A percentile compares a stretch with the other conserved stretches of the same genome.
These are phyloP conservation scores for Chymomyza fuscimana DNA, from an alignment of 2,888 invertebrate species.

Conservation along the genomic window DNA sequence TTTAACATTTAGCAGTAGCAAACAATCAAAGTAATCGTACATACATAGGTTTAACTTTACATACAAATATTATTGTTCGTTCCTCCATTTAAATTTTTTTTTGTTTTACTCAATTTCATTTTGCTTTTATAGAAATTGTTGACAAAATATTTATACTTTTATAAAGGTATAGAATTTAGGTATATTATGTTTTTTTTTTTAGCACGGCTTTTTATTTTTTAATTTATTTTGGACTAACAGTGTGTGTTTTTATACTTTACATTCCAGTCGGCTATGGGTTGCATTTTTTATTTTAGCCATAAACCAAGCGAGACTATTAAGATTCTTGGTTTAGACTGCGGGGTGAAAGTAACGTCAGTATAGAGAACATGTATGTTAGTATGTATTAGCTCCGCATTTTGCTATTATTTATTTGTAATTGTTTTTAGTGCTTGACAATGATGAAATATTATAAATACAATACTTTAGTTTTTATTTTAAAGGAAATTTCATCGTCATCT, in stretches of 20 bases:
- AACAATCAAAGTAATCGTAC: neutral
- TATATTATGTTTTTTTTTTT: neutral
- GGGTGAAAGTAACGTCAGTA: neutral
- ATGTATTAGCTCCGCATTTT: neutral
- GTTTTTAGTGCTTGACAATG: neutral
- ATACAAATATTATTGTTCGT: slow-evolving; percentile 39
- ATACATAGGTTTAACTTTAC: neutral
- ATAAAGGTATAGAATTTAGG: neutral
- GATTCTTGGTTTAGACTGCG: neutral
- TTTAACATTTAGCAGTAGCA: slow-evolving; percentile 18
- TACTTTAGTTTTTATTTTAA: slow-evolving; percentile 54
- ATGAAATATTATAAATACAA: slow-evolving; percentile 65
- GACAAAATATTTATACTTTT: neutral
- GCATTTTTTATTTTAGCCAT: neutral
- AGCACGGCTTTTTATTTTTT: neutral
- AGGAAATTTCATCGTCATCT: slow-evolving; percentile 30
- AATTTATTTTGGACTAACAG: neutral
- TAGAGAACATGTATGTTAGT: neutral
- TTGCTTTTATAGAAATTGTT: neutral
- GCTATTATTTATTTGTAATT: neutral
- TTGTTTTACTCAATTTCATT: slow-evolving; percentile 27
- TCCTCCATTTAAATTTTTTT: slow-evolving; percentile 9
- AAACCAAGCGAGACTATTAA: neutral
- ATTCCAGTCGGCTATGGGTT: neutral
- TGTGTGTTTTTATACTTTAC: neutral